Evolutionary conservation across 92 coral and sea anemone genomes (phyloP), one percentile per base, ranked within the genome.

Genomic region (Pocillopora meandrina): DNA sequence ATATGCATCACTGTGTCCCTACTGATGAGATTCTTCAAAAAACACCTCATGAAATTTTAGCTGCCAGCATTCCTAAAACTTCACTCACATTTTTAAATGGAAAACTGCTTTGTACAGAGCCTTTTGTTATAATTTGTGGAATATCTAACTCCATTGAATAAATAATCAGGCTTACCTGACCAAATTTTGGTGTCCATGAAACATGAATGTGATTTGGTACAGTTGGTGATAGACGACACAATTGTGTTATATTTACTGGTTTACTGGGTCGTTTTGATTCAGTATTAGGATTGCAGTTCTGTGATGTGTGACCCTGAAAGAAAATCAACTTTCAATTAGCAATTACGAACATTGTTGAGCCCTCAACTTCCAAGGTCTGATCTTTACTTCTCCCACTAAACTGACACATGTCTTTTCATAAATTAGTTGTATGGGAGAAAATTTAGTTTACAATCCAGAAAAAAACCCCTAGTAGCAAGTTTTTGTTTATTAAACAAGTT

Each of bases 171-270:
- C 88, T 74, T 89, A 94, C 99, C 95, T 94, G 96, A 9, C 95
- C 95, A 82, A 85, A 87, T 82, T 90, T 93, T 56, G 96, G 99
- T 20, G 93, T 88, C 99, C 99, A 96, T 0, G 98, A 80, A 59
- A 96, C 86, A 31, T 96, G 99, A 77, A 96, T 86, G 59, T 96
- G 98, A 85, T 96, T 96, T 14, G 99, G 92, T 60, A 93, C 93
- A 26, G 99, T 94, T 75, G 99, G 89, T 9, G 98, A 94, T 52
- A 96, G 83, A 17, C 96, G 91, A 71, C 99, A 96, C 18, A 78
- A 77, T 52, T 92, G 81, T 23, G 99, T 96, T 47, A 96, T 92
- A 75, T 96, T 95, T 12, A 96, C 89, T 19, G 99, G 99, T 67
- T 94, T 92, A 20, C 98, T 93, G 9, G 95, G 93, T 36, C 95